A percentile compares a stretch with the other conserved stretches of the same genome.
Conservation (phyloP, 35 echinoderm and acorn worm species). For the Lytechinus variegatus region DNA sequence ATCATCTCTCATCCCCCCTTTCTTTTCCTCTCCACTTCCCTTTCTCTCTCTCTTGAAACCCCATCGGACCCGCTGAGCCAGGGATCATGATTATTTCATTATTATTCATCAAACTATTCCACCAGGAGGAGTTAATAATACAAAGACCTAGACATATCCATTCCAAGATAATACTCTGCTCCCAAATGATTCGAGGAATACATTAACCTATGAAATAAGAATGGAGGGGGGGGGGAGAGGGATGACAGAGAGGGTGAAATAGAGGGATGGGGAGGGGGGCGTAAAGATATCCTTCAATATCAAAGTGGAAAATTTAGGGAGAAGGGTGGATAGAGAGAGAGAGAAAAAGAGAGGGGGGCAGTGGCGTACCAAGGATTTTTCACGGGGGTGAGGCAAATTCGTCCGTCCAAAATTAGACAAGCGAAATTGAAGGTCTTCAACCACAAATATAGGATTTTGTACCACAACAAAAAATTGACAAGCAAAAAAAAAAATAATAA, state of each 20-base stretch:
- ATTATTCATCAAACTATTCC: constrained; percentile 13
- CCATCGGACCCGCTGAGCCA: not conserved
- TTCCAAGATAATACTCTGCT: not conserved
- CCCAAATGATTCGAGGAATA: not conserved
- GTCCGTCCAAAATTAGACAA: too few species aligned
- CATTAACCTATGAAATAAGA: not conserved
- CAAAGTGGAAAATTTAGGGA: too few species aligned
- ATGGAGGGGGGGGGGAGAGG: not conserved
- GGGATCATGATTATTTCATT: not conserved
- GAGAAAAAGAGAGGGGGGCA: too few species aligned
- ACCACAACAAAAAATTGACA: too few species aligned
- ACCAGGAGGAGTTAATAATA: not conserved
- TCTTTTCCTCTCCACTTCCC: too few species aligned
- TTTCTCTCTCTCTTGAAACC: not conserved
- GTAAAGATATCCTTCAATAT: too few species aligned
- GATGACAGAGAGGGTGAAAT: not conserved
- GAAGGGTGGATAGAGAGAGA: not conserved
- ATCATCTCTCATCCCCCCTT: too few species aligned
- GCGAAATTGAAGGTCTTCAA: too few species aligned
- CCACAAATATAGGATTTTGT: too few species aligned
- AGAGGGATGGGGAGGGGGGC: not conserved
- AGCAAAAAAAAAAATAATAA: too few species aligned
- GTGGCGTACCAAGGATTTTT: too few species aligned
- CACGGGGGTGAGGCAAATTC: too few species aligned
- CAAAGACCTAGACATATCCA: not conserved